Evolutionary conservation across 1,140 invertebrate genomes (phyloP).

Genomic region (Trichonephila clavipes): DNA sequence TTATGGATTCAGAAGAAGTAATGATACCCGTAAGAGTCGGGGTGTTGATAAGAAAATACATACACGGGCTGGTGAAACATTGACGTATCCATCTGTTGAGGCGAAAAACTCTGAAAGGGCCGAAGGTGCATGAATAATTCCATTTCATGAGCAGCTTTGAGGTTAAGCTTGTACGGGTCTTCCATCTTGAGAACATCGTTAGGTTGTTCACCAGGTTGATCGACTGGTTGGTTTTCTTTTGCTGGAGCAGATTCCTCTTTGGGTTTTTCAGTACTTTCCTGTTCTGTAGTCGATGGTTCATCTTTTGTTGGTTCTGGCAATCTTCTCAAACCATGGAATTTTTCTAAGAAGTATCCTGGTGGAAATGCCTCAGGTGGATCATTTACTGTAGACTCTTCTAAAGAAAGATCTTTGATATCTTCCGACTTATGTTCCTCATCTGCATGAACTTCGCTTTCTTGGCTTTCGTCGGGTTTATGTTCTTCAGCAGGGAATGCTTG

Average conservation of each 20-base stretch:
- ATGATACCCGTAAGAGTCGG: constrained; percentile 73
- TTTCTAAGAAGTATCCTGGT: constrained; percentile 55
- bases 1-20: constrained; percentile 66
- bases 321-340: constrained; percentile 61
- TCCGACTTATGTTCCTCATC: constrained; percentile 1
- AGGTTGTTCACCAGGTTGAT: not conserved
- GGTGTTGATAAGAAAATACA: constrained; percentile 72
- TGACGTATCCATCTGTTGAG: constrained; percentile 45
- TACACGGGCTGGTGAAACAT: constrained; percentile 73
- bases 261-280: constrained; percentile 9
- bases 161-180: not conserved
- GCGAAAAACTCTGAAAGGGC: constrained; percentile 61
- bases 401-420: constrained; percentile 39
- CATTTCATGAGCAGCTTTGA: constrained; percentile 33
- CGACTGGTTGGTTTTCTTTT: not conserved
- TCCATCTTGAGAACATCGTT: not conserved
- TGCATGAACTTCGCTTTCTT: not conserved
- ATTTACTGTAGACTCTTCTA: constrained; percentile 32
- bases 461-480: not conserved
- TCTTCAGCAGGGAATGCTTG: constrained; percentile 32
- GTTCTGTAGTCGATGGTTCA: not conserved
- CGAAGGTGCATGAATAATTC: constrained; percentile 46
- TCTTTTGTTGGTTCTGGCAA: constrained; percentile 71
- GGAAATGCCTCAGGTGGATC: constrained; percentile 72
- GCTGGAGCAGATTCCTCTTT: constrained; percentile 32